Evolutionary conservation across 2,888 invertebrate genomes (phyloP).

Genomic region (Hymenopus coronatus): DNA sequence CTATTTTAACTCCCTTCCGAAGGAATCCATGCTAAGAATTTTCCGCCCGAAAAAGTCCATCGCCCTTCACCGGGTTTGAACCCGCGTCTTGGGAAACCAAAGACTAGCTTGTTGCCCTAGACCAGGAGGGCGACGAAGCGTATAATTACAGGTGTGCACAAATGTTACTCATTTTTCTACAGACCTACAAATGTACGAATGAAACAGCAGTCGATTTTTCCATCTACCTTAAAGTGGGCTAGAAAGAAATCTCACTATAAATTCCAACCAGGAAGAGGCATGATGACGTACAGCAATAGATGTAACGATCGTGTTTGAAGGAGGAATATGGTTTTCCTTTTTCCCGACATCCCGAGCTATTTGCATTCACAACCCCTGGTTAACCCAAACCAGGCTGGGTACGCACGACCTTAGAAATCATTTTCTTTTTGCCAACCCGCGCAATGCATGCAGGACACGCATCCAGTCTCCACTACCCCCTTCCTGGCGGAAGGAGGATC

Average conservation of each 20-base stretch:
- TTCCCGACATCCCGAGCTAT: background rate
- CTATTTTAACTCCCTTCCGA: too few species aligned
- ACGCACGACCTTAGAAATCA: conserved; percentile 17
- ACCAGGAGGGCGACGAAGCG: too few species aligned
- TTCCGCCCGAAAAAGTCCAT: too few species aligned
- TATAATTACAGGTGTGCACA: too few species aligned
- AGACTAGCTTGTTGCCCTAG: too few species aligned
- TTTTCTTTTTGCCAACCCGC: conserved; percentile 11
- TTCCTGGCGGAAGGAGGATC: background rate
- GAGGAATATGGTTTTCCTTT: background rate
- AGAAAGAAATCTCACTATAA: background rate
- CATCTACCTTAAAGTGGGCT: background rate
- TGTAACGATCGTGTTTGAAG: background rate
- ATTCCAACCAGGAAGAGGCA: background rate
- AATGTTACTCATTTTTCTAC: too few species aligned
- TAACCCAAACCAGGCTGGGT: background rate
- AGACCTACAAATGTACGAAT: too few species aligned
- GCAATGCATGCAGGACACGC: conserved; percentile 29
- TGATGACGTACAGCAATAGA: background rate
- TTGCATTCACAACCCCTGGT: conserved; percentile 8
- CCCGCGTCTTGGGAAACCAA: too few species aligned
- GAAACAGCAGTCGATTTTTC: too few species aligned
- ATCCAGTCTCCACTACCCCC: background rate
- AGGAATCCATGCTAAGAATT: too few species aligned
- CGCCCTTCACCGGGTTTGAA: too few species aligned